Base-by-base conservation (phyloP, 53 echinoderm and acorn worm genomes). In the Crossaster papposus region DNA sequence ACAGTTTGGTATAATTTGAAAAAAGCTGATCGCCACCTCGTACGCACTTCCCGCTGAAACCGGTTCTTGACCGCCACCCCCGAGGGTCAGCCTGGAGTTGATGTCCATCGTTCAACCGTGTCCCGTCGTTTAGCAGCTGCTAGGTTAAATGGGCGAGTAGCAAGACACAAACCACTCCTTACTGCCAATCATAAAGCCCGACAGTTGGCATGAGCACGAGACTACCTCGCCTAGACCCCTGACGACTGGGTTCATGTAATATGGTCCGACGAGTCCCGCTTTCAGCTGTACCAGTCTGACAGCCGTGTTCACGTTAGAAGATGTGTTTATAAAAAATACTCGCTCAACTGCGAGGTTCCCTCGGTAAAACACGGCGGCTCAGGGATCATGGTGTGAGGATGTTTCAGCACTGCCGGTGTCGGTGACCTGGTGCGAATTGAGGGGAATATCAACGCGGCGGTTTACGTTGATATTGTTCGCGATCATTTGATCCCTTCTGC, bases 321-420 rank as follows among this genome's bases (percentile, higher is more conserved):
- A n/a, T 24, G 36, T 2, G 54, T 81, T 4, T 24, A 31, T 4
- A 75, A 71, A 24, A 74, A 74, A 6, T 75, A 29, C 8, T 6
- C 34, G 13, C 38, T 38, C 28, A 13, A 62, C 51, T 91, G 84
- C 36, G 79, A 64, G 7, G 64, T 77, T 3, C 91, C 78, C 26
- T 38, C 68, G 4, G 29, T 54, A 5, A 91, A 90, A 38, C 72
- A 90, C 33, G 81, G 82, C 14, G 90, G 90, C 15, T 35, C 70
- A 17, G 58, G 58, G 15, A 76, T 91, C 2, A 91, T 91, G 85
- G 85, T 91, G 4, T 84, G 91, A 85, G 91, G 91, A 1, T 85
- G 78, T 76, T 58, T 77, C 17, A 36, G 84, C 79, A 36, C 77
- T 44, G 34, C 37, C 33, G 78, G 85, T 37, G 78, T 77, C 54